A percentile compares a stretch with the other conserved stretches of the same genome.
Evolutionary conservation across 2,113 vertebrate species (phyloP).

Genomic region (Xyliphius kryptos): DNA sequence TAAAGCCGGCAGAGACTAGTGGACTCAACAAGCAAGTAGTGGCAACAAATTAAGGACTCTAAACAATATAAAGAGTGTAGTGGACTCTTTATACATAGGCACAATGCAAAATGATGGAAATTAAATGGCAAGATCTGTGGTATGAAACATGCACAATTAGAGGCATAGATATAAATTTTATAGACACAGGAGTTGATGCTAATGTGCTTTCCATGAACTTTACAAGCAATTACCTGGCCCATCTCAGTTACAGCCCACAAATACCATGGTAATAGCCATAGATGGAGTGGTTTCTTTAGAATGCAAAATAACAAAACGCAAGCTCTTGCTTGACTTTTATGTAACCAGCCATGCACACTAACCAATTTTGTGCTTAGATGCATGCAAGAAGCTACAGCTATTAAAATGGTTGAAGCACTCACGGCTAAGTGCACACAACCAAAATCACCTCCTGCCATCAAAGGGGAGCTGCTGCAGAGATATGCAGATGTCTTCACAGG

Average conservation of each 20-base stretch:
- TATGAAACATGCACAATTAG: not conserved
- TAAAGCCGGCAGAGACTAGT: not conserved
- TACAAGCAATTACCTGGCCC: not conserved
- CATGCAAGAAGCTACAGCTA: constrained; percentile 11
- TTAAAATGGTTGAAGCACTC: constrained; percentile 7
- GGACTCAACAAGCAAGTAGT: too few relatives aligned
- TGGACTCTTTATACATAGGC: constrained; percentile 20
- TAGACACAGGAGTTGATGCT: constrained; percentile 29
- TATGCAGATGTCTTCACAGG: not conserved
- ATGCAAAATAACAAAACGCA: not conserved
- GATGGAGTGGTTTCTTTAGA: not conserved
- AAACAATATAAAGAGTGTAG: constrained; percentile 15
- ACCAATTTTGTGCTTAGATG: constrained; percentile 4
- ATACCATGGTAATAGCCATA: not conserved
- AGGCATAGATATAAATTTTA: constrained; percentile 2
- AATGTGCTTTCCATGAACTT: constrained; percentile 15
- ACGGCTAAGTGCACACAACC: not conserved
- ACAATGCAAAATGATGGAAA: not conserved
- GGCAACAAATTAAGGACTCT: constrained; percentile 5
- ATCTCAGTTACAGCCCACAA: not conserved
- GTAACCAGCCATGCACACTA: not conserved
- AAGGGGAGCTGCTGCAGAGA: not conserved
- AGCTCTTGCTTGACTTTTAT: not conserved
- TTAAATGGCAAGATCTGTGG: not conserved
- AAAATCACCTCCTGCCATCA: not conserved